Base-by-base conservation (phyloP, 2,888 invertebrate species). In the Xestobium rufovillosum region DNA sequence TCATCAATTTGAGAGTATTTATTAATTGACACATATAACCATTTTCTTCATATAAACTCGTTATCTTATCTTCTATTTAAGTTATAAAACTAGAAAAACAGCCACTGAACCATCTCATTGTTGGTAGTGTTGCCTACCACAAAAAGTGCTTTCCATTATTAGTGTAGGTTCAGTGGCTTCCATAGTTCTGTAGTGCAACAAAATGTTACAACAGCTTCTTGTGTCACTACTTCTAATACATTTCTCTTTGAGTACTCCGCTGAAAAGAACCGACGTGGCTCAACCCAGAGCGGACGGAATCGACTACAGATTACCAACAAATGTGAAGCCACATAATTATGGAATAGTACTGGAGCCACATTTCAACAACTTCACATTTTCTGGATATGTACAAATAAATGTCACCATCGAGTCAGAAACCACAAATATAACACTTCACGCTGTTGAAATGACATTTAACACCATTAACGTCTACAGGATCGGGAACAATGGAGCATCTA, bases 201-300 rank as follows among this genome's bases (percentile, higher is more conserved):
- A 19, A 19, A 19, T 19, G 23, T n/a, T 8, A n/a, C 23, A 8
- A n/a, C 23, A 8, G 23, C 23, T n/a, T 19, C 23, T 19, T 19
- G 6, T 19, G n/a, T 19, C 23, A n/a, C 23, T 19, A 19, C n/a
- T 19, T 19, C 23, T 19, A 19, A 19, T 19, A 8, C n/a, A 19
- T 19, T 19, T 19, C 6, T 19, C n/a, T 19, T n/a, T 19, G 23
- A n/a, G n/a, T 19, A 19, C 23, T n/a, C 23, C 23, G 6, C 23
- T 19, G 23, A 19, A 19, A 19, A 19, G 23, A n/a, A 19, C 23
- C n/a, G 23, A 19, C n/a, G 23, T 19, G 23, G 23, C 23, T 6
- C 6, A 19, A 19, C 38, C n/a, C 37, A 36, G n/a, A 34, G 3
- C 13, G 35, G 25, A 37, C 13, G 25, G 34, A n/a, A 13, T 29